Evolutionary conservation across 37 sponge, comb jelly and placozoan genomes (phyloP), one percentile per base, ranked within the genome.

Genomic region (Theonella swinhoei): DNA sequence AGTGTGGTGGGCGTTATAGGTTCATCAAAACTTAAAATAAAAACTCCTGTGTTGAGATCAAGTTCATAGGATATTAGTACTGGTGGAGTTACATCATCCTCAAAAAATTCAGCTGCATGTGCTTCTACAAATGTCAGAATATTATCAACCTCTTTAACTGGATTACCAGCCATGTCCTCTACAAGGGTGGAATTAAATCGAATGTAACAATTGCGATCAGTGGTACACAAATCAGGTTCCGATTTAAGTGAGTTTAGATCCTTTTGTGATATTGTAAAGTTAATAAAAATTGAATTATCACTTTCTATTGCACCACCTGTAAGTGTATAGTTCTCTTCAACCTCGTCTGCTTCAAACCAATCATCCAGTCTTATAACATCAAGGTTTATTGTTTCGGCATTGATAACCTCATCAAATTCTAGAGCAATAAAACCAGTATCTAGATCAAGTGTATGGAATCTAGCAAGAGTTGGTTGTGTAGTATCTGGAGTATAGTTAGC

Each of bases 81-180:
- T 32, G 97, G 97, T 3, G 85, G 3, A 30, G 92, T 86, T 7
- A 19, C 58, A 42, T 96, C 97, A 66, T 78, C 67, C 24, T 64
- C 72, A 39, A 85, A 91, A 26, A 47, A 77, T n/a, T 62, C 59
- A 38, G 79, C 54, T 36, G 47, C 28, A 19, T 72, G 82, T 24
- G 70, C 8, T 7, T 36, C n/a, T 38, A 35, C 74, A 34, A 77
- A 67, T 0, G 38, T 31, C 26, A 38, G 62, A 17, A 14, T 7
- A 47, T 47, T 7, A 4, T 23, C 67, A 24, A 88, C 62, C 20
- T 68, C 76, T 3, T 3, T 31, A 24, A 91, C 80, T 7, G 64
- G 54, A 80, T 96, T 96, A 1, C 88, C 94, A 64, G 89, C 86
- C 94, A 91, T 91, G 75, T 96, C 97, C 11, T 28, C 54, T 20